A percentile compares a stretch with the other conserved stretches of the same genome.
Evolutionary conservation across 2,888 invertebrate species (phyloP).

Genomic region (Dione juno): DNA sequence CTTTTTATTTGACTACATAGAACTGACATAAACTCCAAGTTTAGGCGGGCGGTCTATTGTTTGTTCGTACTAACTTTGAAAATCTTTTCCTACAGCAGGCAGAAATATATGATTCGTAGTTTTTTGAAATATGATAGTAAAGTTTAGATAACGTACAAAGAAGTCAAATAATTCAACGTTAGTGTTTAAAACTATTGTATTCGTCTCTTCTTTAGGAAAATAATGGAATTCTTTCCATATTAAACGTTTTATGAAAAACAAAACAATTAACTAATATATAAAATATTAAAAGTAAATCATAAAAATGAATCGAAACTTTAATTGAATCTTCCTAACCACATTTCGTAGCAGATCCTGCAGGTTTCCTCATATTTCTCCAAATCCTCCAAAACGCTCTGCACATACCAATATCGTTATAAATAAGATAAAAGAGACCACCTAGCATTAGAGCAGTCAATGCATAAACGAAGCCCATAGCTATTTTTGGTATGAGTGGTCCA

Average conservation of each 20-base stretch:
- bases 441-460: conserved; percentile 68
- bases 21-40: conserved; percentile 79
- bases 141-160: background rate
- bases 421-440: conserved; percentile 80
- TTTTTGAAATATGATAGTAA: conserved; percentile 17
- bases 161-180: conserved; percentile 5
- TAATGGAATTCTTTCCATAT: background rate
- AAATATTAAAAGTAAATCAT: background rate
- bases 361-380: conserved; percentile 83
- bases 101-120: conserved; percentile 25
- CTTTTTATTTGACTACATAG: conserved; percentile 80
- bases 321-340: background rate
- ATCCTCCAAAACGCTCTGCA: conserved; percentile 86
- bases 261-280: conserved; percentile 6
- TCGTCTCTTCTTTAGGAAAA: background rate
- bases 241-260: background rate
- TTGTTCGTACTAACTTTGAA: conserved; percentile 43
- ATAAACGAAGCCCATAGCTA: conserved; percentile 85
- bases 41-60: conserved; percentile 53
- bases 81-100: conserved; percentile 32
- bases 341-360: conserved; percentile 41
- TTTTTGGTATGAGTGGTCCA: conserved; percentile 83
- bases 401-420: conserved; percentile 87
- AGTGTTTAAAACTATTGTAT: conserved; percentile 2
- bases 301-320: background rate